Percentiles rank a stretch among this genome's conserved stretches.
These are phyloP conservation scores for Nibea albiflora DNA, from an alignment of 2,113 vertebrate genomes.

Conservation along the genomic window DNA sequence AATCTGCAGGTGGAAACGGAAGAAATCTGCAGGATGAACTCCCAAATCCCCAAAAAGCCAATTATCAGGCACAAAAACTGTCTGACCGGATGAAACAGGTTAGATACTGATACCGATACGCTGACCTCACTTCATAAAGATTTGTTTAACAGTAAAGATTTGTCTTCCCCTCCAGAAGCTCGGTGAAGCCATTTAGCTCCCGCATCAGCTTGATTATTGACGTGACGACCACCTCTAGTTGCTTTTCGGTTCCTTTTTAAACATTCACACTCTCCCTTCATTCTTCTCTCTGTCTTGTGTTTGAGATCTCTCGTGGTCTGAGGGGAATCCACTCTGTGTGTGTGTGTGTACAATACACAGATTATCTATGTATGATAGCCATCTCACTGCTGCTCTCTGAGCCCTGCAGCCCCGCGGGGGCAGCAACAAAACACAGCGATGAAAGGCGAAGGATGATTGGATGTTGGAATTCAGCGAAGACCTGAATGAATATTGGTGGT, in stretches of 20 bases:
- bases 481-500: not conserved
- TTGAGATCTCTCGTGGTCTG: not conserved
- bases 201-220: not conserved
- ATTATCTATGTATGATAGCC: not conserved
- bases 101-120: not conserved
- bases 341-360: not conserved
- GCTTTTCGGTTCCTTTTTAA: not conserved
- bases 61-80: not conserved
- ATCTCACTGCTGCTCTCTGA: not conserved
- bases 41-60: too few species aligned
- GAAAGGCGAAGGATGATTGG: not conserved
- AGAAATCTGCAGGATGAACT: not conserved
- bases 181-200: not conserved
- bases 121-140: not conserved
- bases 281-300: not conserved
- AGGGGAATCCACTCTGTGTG: not conserved
- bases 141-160: not conserved
- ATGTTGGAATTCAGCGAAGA: not conserved
- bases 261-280: not conserved
- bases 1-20: constrained; percentile 1
- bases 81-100: not conserved
- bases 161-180: not conserved
- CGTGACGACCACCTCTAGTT: not conserved
- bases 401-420: not conserved
- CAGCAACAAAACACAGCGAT: not conserved